These are phyloP conservation scores for Mirza zaza DNA, from an alignment of 2,113 vertebrate genomes.

Conservation along the genomic window DNA sequence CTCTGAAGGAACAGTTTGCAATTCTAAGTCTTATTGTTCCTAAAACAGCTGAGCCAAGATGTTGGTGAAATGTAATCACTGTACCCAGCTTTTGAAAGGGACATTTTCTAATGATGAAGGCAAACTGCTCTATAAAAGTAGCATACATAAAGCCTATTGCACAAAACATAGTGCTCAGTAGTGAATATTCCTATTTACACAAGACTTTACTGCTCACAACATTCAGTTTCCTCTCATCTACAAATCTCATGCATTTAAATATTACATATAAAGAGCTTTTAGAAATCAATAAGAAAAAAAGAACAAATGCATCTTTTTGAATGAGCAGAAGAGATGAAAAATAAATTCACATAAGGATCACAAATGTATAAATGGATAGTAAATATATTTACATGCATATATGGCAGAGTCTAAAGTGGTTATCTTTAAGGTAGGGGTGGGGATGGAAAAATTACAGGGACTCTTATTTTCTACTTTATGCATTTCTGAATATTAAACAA, in stretches of 20 bases:
- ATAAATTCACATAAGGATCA: background rate
- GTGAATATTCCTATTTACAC: background rate
- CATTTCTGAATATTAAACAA: background rate
- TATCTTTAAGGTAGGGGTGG: background rate
- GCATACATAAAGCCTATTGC: background rate
- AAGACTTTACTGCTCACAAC: background rate
- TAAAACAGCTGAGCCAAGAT: background rate
- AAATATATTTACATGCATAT: background rate
- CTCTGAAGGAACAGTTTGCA: background rate
- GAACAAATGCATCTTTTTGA: background rate
- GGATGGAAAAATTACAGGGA: background rate
- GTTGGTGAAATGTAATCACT: background rate
- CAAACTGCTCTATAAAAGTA: background rate
- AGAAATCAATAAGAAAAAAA: conserved; percentile 39
- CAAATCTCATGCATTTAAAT: background rate
- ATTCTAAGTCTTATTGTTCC: background rate
- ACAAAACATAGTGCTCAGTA: background rate
- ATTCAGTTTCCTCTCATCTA: background rate
- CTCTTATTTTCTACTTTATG: background rate
- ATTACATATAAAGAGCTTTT: background rate
- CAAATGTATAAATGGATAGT: background rate
- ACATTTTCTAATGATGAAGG: background rate
- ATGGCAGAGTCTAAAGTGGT: background rate
- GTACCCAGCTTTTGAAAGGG: background rate
- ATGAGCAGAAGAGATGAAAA: background rate